Base-by-base conservation (phyloP, 2,888 invertebrate species). In the Bembecia ichneumoniformis region DNA sequence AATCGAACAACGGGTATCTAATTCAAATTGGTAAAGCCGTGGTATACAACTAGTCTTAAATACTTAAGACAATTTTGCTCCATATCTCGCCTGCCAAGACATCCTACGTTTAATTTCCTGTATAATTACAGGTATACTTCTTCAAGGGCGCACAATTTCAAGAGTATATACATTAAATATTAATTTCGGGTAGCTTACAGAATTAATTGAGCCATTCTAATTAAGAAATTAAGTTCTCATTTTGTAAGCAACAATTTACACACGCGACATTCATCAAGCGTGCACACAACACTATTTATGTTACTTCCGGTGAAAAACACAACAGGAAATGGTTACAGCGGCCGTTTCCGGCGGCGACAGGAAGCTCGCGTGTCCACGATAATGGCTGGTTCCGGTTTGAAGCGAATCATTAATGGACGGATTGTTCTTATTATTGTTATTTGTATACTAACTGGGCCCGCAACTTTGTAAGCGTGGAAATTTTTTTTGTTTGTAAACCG, bases 301-400 rank as follows among this genome's bases (percentile, higher is more conserved):
- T 58, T 49, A 58, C 58, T 68, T 78, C 81, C 79, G 74, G 67
- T 77, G 77, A 76, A 80, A 79, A 78, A 76, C 74, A 68, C 65
- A 60, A 64, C 58, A 76, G 78, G 82, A 82, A 71, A 63, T 67
- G 59, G 74, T 79, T 74, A 77, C 77, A 71, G 72, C 68, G 63
- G 68, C 70, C 64, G 66, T 64, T 73, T 83, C 82, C 82, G 75
- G 64, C 66, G 62, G 66, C 65, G 71, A 68, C 69, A 64, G 73
- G 74, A 73, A 67, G 70, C 70, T 68, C 60, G 71, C 71, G 74
- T 69, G 68, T 61, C 66, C 66, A 62, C 64, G 63, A 66, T 75
- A 72, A 74, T 75, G 71, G 66, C 62, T 58, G 63, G 57, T 66
- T 72, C 77, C 76, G 72, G 63, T 61, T 59, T 44, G 54, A 60